Evolutionary conservation across 2,888 invertebrate species (phyloP).

Genomic region (Drosophila buzzatii): DNA sequence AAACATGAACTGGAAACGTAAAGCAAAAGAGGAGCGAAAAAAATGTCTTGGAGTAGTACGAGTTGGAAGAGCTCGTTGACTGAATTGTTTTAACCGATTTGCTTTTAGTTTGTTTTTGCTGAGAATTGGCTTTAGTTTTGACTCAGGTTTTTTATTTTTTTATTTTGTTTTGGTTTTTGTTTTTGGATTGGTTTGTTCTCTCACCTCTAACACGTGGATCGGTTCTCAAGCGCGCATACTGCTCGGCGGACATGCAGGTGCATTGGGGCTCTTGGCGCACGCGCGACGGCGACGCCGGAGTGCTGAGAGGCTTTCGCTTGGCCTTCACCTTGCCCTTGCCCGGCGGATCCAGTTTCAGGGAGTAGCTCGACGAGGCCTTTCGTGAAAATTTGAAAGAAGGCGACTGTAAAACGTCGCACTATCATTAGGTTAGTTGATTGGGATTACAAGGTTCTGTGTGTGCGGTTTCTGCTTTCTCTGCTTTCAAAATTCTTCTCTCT

Average conservation of each 20-base stretch:
- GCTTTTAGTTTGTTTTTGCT: slow-evolving; percentile 21
- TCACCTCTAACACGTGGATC: slow-evolving; percentile 84
- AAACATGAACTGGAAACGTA: slow-evolving; percentile 15
- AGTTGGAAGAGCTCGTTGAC: slow-evolving; percentile 20
- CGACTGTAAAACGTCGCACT: slow-evolving; percentile 93
- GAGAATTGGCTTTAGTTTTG: slow-evolving; percentile 21
- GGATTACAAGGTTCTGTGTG: slow-evolving; percentile 86
- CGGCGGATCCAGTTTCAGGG: slow-evolving; percentile 96
- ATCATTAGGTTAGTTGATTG: slow-evolving; percentile 86
- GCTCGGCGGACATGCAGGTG: slow-evolving; percentile 97
- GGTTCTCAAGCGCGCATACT: slow-evolving; percentile 92
- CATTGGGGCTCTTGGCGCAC: slow-evolving; percentile 94
- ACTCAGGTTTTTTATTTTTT: slow-evolving; percentile 14
- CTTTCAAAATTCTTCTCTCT: slow-evolving; percentile 42
- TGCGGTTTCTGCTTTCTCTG: slow-evolving; percentile 80
- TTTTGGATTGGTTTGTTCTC: slow-evolving; percentile 55
- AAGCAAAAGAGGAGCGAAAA: slow-evolving; percentile 22
- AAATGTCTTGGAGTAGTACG: not conserved
- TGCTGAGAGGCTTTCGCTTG: slow-evolving; percentile 96
- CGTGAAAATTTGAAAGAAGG: slow-evolving; percentile 99
- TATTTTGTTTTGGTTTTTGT: slow-evolving; percentile 17
- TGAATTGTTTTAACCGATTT: slow-evolving; percentile 38
- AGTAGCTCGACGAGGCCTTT: slow-evolving; percentile 98
- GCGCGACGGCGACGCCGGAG: slow-evolving; percentile 95
- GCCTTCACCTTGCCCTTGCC: slow-evolving; percentile 94